These are phyloP conservation scores for Atractosteus spatula DNA, from an alignment of 2,113 vertebrate species.

Conservation along the genomic window DNA sequence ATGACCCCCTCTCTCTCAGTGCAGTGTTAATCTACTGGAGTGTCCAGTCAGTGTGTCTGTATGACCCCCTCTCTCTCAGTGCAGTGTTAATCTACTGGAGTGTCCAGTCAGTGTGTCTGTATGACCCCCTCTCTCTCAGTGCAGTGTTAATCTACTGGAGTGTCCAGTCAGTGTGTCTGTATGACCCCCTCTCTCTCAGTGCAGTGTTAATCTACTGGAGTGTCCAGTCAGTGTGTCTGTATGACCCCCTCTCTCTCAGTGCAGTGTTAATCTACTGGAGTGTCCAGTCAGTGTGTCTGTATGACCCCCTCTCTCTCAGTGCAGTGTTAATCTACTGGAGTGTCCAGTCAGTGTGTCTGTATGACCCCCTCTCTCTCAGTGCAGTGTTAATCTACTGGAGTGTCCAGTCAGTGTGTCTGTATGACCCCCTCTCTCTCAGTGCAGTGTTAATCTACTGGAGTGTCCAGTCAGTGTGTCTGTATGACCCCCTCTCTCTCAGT, in stretches of 20 bases:
- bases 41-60: not conserved
- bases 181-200: not conserved
- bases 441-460: not conserved
- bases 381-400: too few species aligned
- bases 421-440: not conserved
- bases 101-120: not conserved
- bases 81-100: not conserved
- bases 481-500: not conserved
- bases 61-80: slow-evolving; percentile 20
- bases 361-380: not conserved
- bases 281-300: not conserved
- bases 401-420: not conserved
- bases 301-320: slow-evolving; percentile 20
- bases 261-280: not conserved
- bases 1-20: not conserved
- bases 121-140: not conserved
- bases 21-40: not conserved
- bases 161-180: not conserved
- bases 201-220: not conserved
- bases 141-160: too few species aligned
- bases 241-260: not conserved
- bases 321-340: not conserved
- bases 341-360: not conserved
- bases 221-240: not conserved
- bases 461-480: not conserved